Conservation (phyloP, 2,888 invertebrate species). For the Drosophila picticornis region DNA sequence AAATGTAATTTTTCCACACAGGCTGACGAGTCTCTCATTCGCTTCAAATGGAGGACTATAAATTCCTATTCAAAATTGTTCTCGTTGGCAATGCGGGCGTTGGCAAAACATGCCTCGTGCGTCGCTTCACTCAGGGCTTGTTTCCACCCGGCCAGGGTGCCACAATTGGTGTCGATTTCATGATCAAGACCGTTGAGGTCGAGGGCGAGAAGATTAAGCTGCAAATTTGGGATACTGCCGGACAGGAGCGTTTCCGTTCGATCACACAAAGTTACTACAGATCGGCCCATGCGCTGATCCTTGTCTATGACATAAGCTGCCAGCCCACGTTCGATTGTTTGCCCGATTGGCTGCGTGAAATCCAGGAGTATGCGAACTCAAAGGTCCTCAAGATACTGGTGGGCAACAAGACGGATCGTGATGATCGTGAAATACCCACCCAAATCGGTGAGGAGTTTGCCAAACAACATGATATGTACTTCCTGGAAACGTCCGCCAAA, state of each 20-base stretch:
- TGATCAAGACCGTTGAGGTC: constrained; percentile 99
- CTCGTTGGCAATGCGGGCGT: constrained; percentile 99
- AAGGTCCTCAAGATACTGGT: constrained; percentile 87
- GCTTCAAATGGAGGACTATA: constrained; percentile 96
- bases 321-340: constrained; percentile 99
- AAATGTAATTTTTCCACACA: constrained; percentile 10
- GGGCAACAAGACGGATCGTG: constrained; percentile 99
- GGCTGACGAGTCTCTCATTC: constrained; percentile 4
- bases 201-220: constrained; percentile 98
- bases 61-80: constrained; percentile 99
- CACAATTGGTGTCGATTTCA: constrained; percentile 99
- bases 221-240: constrained; percentile 99
- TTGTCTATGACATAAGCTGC: constrained; percentile 98
- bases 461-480: constrained; percentile 98
- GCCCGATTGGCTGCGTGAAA: constrained; percentile 98
- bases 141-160: constrained; percentile 99
- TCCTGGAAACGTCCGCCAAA: constrained; percentile 98
- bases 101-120: constrained; percentile 98
- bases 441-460: constrained; percentile 98
- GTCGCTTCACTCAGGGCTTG: constrained; percentile 98
- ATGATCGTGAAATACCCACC: constrained; percentile 95
- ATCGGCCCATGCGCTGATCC: constrained; percentile 97
- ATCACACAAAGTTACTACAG: constrained; percentile 99
- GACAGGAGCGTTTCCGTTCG: constrained; percentile 97
- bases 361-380: constrained; percentile 98